Percentiles rank a stretch among this genome's conserved stretches.
phyloP scores from a whole-genome alignment of 1,140 invertebrate species.

The Drosophila kepulauana region DNA sequence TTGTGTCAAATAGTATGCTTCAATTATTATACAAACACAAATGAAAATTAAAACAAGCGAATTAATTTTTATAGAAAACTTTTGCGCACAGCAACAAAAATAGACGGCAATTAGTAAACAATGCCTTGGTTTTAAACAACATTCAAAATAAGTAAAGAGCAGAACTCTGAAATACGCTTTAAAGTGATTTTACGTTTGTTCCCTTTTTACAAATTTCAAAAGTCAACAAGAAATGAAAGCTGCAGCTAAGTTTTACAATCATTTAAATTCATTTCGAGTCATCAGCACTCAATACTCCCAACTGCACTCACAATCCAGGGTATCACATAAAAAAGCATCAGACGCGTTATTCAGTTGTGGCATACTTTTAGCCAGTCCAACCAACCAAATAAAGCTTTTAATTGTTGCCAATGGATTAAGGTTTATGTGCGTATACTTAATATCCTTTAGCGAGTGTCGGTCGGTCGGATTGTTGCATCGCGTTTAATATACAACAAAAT shows the following conservation, averaged over 20 bases:
- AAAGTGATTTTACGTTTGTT: too few relatives aligned
- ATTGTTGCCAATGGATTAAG: slow-evolving; percentile 77
- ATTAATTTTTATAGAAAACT: slow-evolving; percentile 67
- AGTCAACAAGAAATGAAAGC: too few relatives aligned
- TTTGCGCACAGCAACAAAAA: slow-evolving; percentile 45
- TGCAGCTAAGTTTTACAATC: background rate
- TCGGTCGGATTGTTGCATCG: slow-evolving; percentile 1
- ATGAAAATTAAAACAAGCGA: slow-evolving; percentile 63
- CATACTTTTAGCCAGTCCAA: slow-evolving; percentile 33
- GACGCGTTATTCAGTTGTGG: slow-evolving; percentile 17
- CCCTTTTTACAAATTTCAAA: too few relatives aligned
- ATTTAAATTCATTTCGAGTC: background rate
- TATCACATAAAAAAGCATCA: slow-evolving; percentile 13
- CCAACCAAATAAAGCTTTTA: slow-evolving; percentile 70
- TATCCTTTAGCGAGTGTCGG: slow-evolving; percentile 30
- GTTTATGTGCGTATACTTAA: slow-evolving; percentile 76
- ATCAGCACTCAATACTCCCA: background rate
- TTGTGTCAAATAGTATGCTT: slow-evolving; percentile 44
- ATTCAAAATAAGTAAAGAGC: background rate
- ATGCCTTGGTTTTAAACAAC: slow-evolving; percentile 35
- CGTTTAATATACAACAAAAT: background rate
- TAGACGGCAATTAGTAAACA: slow-evolving; percentile 70
- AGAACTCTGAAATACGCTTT: background rate
- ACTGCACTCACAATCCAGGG: background rate
- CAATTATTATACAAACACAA: slow-evolving; percentile 63